Evolutionary conservation across 1,140 invertebrate species (phyloP).

Genomic region (Drosophila orosa): DNA sequence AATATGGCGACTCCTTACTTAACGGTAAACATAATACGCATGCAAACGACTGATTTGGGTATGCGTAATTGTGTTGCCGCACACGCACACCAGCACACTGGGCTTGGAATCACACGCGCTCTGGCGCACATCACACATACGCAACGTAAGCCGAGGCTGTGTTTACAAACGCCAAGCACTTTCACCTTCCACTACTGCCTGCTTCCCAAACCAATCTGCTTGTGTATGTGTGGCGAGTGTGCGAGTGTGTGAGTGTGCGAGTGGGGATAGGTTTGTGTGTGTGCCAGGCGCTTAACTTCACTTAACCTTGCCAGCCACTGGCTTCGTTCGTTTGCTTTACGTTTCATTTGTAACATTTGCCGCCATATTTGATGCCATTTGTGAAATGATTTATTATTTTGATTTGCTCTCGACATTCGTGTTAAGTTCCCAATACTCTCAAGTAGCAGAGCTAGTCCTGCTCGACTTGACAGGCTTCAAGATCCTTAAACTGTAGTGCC

Average conservation of each 20-base stretch:
- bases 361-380: slow-evolving; percentile 83
- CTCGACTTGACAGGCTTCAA: slow-evolving; percentile 17
- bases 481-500: slow-evolving; percentile 22
- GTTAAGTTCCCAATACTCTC: slow-evolving; percentile 46
- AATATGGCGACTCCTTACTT: slow-evolving; percentile 83
- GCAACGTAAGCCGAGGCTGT: slow-evolving; percentile 53
- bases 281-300: slow-evolving; percentile 72
- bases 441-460: slow-evolving; percentile 19
- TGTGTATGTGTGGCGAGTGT: slow-evolving; percentile 20
- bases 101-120: slow-evolving; percentile 7
- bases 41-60: slow-evolving; percentile 78
- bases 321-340: slow-evolving; percentile 73
- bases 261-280: slow-evolving; percentile 39
- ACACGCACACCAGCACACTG: slow-evolving; percentile 14
- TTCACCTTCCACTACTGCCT: slow-evolving; percentile 64
- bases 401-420: slow-evolving; percentile 77
- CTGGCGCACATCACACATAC: slow-evolving; percentile 59
- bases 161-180: slow-evolving; percentile 67
- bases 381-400: slow-evolving; percentile 83
- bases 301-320: slow-evolving; percentile 77
- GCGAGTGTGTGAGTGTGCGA: slow-evolving; percentile 41
- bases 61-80: slow-evolving; percentile 70
- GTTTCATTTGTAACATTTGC: slow-evolving; percentile 84
- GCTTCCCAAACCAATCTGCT: slow-evolving; percentile 11
- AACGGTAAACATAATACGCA: slow-evolving; percentile 83